These are phyloP conservation scores for Autographa pulchrina DNA, from an alignment of 2,888 invertebrate genomes.

Conservation along the genomic window DNA sequence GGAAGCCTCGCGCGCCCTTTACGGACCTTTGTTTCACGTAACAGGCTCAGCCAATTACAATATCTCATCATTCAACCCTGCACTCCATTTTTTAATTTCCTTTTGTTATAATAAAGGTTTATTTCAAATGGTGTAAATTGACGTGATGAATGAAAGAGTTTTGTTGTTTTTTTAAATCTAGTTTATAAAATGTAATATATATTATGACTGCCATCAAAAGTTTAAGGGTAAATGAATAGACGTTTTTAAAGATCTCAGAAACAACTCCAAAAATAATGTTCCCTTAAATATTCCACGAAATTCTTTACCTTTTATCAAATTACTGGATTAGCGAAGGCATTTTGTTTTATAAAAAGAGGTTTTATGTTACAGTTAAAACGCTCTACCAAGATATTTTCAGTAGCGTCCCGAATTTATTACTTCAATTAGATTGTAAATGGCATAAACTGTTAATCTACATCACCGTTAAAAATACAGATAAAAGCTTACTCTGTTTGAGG, in stretches of 20 bases:
- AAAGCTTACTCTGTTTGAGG: neutral
- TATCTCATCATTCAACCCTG: conserved; percentile 63
- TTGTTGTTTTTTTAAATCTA: neutral
- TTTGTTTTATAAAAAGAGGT: neutral
- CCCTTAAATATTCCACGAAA: neutral
- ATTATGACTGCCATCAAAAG: too few relatives aligned
- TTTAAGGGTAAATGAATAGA: neutral
- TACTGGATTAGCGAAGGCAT: neutral
- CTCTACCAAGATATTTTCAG: neutral
- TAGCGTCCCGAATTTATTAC: neutral
- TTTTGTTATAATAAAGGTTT: conserved; percentile 37
- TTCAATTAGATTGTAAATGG: neutral
- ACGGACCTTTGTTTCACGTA: conserved; percentile 82
- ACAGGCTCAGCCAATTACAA: conserved; percentile 67
- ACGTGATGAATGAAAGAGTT: neutral
- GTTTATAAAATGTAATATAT: too few relatives aligned
- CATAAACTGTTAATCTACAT: neutral
- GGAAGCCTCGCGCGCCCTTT: conserved; percentile 82
- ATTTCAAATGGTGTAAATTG: conserved; percentile 21
- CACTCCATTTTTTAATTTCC: conserved; percentile 56
- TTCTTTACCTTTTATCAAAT: neutral
- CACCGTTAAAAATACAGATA: neutral
- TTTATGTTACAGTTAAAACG: neutral
- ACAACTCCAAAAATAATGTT: neutral
- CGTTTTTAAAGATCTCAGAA: neutral